Base-by-base conservation (phyloP, 1,140 invertebrate species). In the Heliconius hewitsoni region DNA sequence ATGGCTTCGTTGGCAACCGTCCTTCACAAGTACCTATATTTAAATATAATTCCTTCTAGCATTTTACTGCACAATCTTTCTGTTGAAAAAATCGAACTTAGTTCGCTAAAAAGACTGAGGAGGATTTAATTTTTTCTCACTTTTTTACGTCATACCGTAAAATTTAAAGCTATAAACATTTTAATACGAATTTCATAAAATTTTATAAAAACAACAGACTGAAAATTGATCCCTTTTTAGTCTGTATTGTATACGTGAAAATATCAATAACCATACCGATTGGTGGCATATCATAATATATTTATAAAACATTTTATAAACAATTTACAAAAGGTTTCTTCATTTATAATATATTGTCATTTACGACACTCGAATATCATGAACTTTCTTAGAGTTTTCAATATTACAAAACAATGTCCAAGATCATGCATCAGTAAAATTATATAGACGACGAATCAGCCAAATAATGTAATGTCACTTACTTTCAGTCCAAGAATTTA, bases 51-150 rank as follows among this genome's bases (percentile, higher is more conserved):
- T 39, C 46, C 39, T 70, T 74, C 18, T 50, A 27, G 52, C 30
- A 71, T 39, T 77, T 11, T 55, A 66, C 74, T 73, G 37, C 30
- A 39, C 57, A 74, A 8, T 23, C 39, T 73, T 83, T 81, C n/a
- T 76, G 74, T 85, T 81, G 8, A 74, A 81, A 70, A 84, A 86
- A 83, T 81, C 78, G 87, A 84, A 89, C 88, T 86, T 83, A 84
- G 84, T 88, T 87, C 84, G 78, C 86, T 78, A 89, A 87, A 76
- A 93, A 93, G 91, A 93, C 90, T 91, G 90, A 92, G 77, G 82
- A 85, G 82, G 83, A 85, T 86, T 89, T 85, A 84, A 85, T 87
- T 85, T 86, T 90, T 89, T 92, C 87, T 83, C 85, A 88, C 86
- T 90, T 91, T 92, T 92, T 87, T 89, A 89, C 83, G 84, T 85